Evolutionary conservation across 2,888 invertebrate species (phyloP), one percentile per base, ranked within the genome.

Genomic region (Netelia virgata): DNA sequence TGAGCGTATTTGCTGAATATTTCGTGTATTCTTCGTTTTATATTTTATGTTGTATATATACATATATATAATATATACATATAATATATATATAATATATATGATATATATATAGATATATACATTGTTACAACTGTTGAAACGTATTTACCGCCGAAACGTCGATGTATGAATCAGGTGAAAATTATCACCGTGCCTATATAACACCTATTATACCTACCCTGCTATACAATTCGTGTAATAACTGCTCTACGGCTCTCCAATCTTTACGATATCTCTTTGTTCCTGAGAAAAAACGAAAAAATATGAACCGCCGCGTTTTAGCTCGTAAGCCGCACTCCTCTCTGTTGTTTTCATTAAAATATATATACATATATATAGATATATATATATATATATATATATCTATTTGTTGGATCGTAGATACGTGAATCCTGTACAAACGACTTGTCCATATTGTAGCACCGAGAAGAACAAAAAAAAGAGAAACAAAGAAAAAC

Each of bases 1-100:
- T 55, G 43, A 79, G 64, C 66, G 82, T 78, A 78, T 68, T 73
- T 83, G 73, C 53, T 69, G 20, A 69, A 63, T 74, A 79, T 74
- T 83, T 74, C 78, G 68, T 75, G 68, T 74, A 73, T 74, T 36
- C 55, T 55, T 72, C 63, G 63, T 74, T 28, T 64, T n/a, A 69
- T 69, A 11, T 41, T 78, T 79, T 53, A 20, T 63, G 64, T 79
- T 78, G 72, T 82, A 18, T 43, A 57, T 66, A 66, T 57, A 64
- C 66, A n/a, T 66, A 57, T 57, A 53, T 70, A 55, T 59, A 61
- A 70, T 36, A 6, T 36, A 36, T 36, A 36, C 1, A 36, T 36
- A 36, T 36, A 36, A 36, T 28, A 16, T 68, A 28, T 69, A 36
- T 36, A 36, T 36, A 36, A 36, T 36, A 36, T 36, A 36, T 28